Evolutionary conservation across 1,140 invertebrate species (phyloP).

Genomic region (Tetragnatha versicolor): DNA sequence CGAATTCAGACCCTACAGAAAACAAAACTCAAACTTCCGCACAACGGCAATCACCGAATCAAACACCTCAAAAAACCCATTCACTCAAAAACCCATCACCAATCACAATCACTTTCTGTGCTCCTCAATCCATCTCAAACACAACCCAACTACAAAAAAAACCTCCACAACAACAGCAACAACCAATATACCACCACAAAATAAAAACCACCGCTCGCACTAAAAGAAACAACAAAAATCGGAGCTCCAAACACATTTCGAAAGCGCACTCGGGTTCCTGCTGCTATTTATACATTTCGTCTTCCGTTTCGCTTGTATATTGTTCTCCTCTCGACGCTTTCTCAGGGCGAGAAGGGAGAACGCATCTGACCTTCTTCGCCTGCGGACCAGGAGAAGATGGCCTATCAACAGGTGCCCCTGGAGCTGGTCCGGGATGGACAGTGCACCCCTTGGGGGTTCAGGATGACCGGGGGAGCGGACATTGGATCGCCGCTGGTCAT

Average conservation of each 20-base stretch:
- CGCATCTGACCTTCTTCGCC: constrained; percentile 11
- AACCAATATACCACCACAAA: no score
- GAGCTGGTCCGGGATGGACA: constrained; percentile 77
- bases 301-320: constrained; percentile 50
- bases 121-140: no score
- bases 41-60: no score
- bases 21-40: no score
- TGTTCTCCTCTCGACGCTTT: constrained; percentile 19
- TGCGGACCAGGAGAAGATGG: constrained; percentile 8
- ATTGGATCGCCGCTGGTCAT: constrained; percentile 86
- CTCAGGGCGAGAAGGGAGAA: not conserved
- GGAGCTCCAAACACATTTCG: constrained; percentile 21
- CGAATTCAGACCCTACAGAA: no score
- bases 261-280: constrained; percentile 32
- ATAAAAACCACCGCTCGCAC: no score
- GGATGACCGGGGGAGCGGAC: constrained; percentile 88
- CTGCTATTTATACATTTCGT: constrained; percentile 45
- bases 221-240: no score
- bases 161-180: no score
- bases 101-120: no score
- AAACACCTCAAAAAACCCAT: no score
- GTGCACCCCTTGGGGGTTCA: constrained; percentile 86
- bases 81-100: no score
- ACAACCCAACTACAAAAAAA: not conserved
- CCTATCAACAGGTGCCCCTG: constrained; percentile 68